These are phyloP conservation scores for Semicossyphus pulcher DNA, from an alignment of 2,113 vertebrate species.

Conservation along the genomic window DNA sequence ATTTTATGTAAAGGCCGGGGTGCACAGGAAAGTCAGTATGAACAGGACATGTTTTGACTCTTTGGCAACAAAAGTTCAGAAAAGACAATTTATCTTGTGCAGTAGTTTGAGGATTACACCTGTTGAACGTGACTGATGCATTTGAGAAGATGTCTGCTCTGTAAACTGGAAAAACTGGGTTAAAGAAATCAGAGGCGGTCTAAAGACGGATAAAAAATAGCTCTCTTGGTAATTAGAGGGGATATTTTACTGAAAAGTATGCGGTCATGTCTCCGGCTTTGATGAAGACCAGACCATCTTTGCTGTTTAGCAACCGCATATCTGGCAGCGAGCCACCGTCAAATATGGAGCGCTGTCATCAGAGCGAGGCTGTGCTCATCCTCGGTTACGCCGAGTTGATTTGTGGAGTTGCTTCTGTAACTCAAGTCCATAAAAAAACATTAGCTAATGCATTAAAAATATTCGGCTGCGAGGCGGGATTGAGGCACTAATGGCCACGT, in stretches of 20 bases:
- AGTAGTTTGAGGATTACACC: slow-evolving; percentile 14
- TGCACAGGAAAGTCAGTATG: not conserved
- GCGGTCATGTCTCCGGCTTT: slow-evolving; percentile 55
- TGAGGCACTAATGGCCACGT: slow-evolving; percentile 10
- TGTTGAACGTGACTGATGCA: slow-evolving; percentile 20
- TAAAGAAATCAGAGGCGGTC: slow-evolving; percentile 45
- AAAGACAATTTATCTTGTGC: slow-evolving; percentile 26
- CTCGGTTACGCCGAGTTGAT: slow-evolving; percentile 51
- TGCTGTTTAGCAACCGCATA: slow-evolving; percentile 75
- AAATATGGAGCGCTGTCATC: slow-evolving; percentile 73
- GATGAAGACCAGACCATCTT: slow-evolving; percentile 72
- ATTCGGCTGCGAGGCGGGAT: slow-evolving; percentile 36
- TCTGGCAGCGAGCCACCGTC: slow-evolving; percentile 68
- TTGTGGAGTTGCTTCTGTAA: slow-evolving; percentile 57
- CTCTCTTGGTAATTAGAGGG: slow-evolving; percentile 66
- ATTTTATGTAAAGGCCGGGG: not conserved
- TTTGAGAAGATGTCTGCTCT: slow-evolving; percentile 50
- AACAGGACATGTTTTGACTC: slow-evolving; percentile 14
- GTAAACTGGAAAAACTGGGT: slow-evolving; percentile 57
- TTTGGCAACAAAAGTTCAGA: not conserved
- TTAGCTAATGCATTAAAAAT: slow-evolving; percentile 61
- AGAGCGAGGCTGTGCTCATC: slow-evolving; percentile 55
- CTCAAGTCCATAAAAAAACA: slow-evolving; percentile 57
- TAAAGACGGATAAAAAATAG: slow-evolving; percentile 33
- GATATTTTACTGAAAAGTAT: slow-evolving; percentile 63